A percentile compares a stretch with the other conserved stretches of the same genome.
phyloP scores from a whole-genome alignment of 2,113 vertebrate species.

The Laterallus jamaicensis region DNA sequence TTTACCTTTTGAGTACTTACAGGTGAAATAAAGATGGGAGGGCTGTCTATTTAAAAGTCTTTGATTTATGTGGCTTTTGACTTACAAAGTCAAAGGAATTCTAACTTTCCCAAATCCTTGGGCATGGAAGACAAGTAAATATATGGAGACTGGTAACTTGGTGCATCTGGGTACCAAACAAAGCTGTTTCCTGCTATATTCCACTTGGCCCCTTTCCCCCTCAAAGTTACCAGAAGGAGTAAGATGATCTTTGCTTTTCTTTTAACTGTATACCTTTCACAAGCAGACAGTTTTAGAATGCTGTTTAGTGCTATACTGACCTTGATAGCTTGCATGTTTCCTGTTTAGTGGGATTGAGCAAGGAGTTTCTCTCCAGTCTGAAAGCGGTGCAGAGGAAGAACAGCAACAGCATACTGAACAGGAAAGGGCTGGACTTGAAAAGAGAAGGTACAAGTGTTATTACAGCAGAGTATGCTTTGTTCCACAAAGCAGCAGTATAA shows the following conservation, averaged over 20 bases:
- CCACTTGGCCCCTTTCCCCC: neutral
- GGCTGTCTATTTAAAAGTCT: neutral
- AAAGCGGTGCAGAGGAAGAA: neutral
- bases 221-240: neutral
- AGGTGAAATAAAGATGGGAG: neutral
- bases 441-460: neutral
- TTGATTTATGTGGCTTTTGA: neutral
- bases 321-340: neutral
- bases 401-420: neutral
- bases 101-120: neutral
- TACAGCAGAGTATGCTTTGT: neutral
- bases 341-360: neutral
- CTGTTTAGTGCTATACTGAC: neutral
- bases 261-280: neutral
- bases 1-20: neutral
- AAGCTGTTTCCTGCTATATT: neutral
- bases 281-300: neutral
- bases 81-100: neutral
- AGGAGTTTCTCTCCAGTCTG: neutral
- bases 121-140: neutral
- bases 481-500: neutral
- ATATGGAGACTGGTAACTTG: neutral
- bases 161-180: neutral
- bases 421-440: neutral
- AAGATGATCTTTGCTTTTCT: neutral